These are phyloP conservation scores for Phrixothrix hirtus DNA, from an alignment of 2,888 invertebrate species.

Conservation along the genomic window DNA sequence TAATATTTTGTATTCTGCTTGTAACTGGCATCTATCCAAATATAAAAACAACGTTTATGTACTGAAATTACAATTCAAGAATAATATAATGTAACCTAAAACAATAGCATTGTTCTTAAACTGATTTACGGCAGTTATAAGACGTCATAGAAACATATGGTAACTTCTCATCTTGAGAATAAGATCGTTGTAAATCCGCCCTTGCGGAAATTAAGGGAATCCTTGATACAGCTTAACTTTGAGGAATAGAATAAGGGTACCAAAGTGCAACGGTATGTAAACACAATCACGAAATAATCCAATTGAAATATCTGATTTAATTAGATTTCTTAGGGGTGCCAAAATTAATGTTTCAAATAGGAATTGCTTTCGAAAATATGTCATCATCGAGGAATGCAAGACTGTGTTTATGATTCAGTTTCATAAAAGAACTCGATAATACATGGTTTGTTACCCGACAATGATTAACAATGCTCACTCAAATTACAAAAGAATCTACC, in stretches of 20 bases:
- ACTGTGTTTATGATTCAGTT: conserved; percentile 3
- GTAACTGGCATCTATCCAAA: too few relatives aligned
- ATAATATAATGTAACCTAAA: conserved; percentile 9
- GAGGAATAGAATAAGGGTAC: conserved; percentile 3
- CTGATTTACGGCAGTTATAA: conserved; percentile 20
- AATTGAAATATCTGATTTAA: neutral
- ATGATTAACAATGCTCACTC: conserved; percentile 13
- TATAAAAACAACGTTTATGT: too few relatives aligned
- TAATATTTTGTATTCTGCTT: too few relatives aligned
- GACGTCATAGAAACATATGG: conserved; percentile 16
- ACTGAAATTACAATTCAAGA: too few relatives aligned
- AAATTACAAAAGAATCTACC: conserved; percentile 18
- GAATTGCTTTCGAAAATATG: neutral
- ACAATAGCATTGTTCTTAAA: conserved; percentile 21
- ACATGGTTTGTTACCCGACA: conserved; percentile 13
- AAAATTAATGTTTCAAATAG: too few relatives aligned
- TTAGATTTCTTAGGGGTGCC: neutral
- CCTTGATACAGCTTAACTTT: neutral
- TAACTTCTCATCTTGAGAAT: conserved; percentile 19
- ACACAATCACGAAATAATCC: neutral
- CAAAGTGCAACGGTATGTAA: conserved; percentile 1
- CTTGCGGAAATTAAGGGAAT: conserved; percentile 1
- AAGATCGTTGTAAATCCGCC: conserved; percentile 4
- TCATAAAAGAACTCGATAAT: conserved; percentile 10
- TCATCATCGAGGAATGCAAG: neutral